A percentile compares a stretch with the other conserved stretches of the same genome.
Conservation (phyloP, 2,888 invertebrate species). For the Glyphotaelius pellucidus region DNA sequence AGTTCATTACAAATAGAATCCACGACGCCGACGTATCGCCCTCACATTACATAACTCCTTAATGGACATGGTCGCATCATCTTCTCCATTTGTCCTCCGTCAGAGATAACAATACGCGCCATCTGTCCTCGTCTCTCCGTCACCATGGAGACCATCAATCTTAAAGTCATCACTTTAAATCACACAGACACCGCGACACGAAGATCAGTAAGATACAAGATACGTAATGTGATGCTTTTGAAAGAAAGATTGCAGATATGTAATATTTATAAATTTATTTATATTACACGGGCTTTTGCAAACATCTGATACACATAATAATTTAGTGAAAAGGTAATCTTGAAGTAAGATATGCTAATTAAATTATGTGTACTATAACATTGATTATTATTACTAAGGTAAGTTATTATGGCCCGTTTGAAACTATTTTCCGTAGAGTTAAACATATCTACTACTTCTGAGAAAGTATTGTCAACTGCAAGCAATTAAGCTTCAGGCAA, state of each 20-base stretch:
- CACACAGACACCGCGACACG: not conserved
- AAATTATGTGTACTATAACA: too few species aligned
- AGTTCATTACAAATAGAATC: not conserved
- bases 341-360: too few species aligned
- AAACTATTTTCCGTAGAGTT: too few species aligned
- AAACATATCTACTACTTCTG: too few species aligned
- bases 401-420: too few species aligned
- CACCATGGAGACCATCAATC: conserved; percentile 15
- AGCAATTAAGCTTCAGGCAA: too few species aligned
- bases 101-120: conserved; percentile 19
- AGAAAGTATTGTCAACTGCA: too few species aligned
- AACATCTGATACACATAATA: too few species aligned
- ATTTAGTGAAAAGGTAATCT: too few species aligned
- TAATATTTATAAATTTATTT: too few species aligned
- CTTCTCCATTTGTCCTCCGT: conserved; percentile 29
- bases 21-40: not conserved
- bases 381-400: too few species aligned
- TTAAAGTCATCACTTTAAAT: conserved; percentile 32
- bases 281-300: too few species aligned
- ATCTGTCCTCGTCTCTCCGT: conserved; percentile 15
- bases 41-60: not conserved
- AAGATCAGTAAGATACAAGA: not conserved
- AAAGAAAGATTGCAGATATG: not conserved
- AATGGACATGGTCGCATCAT: conserved; percentile 11
- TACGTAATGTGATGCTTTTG: not conserved